A percentile compares a stretch with the other conserved stretches of the same genome.
Conservation (phyloP, 2,113 vertebrate species). For the Cepphus grylle region DNA sequence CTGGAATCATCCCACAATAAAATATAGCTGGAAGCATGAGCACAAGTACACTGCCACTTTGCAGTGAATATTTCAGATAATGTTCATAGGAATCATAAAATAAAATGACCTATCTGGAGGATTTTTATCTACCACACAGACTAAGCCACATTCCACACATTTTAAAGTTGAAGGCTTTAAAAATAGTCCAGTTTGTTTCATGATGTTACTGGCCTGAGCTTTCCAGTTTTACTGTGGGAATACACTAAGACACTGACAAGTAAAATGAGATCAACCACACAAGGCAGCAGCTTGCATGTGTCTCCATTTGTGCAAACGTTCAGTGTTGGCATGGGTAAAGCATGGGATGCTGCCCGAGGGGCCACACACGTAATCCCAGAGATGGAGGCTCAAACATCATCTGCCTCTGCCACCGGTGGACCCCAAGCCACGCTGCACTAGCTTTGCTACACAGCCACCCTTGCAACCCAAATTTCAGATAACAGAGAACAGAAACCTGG, state of each 20-base stretch:
- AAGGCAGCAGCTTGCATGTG: background rate
- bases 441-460: background rate
- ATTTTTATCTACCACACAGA: background rate
- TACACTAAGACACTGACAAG: background rate
- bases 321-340: background rate
- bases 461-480: background rate
- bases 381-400: fast-evolving
- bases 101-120: background rate
- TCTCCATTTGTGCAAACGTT: background rate
- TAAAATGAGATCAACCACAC: background rate
- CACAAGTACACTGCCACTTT: background rate
- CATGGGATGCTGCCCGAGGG: background rate
- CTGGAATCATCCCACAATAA: background rate
- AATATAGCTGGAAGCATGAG: background rate
- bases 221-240: background rate
- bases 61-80: background rate
- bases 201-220: background rate
- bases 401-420: background rate
- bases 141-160: background rate
- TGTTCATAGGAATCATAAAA: background rate
- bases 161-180: background rate
- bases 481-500: background rate
- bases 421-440: background rate
- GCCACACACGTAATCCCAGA: fast-evolving
- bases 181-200: background rate